phyloP scores from a whole-genome alignment of 1,140 invertebrate species.

The Dreissena polymorpha region DNA sequence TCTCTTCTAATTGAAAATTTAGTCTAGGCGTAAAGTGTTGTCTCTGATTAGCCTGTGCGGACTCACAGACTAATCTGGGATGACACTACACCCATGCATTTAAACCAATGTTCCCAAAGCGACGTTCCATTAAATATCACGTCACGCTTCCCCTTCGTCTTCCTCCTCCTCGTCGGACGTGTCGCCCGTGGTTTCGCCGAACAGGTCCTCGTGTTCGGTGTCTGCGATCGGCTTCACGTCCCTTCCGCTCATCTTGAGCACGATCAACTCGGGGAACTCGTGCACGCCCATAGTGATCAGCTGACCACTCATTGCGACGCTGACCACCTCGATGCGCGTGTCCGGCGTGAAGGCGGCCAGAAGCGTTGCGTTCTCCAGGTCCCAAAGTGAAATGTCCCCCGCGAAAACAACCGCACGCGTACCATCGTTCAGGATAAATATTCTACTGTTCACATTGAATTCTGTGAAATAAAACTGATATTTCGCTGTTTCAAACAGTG shows the following conservation, averaged over 20 bases:
- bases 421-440: slow-evolving; percentile 72
- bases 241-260: slow-evolving; percentile 79
- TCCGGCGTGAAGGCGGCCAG: slow-evolving; percentile 90
- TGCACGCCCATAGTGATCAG: slow-evolving; percentile 85
- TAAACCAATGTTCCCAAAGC: no score
- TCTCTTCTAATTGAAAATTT: no score
- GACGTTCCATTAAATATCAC: background rate
- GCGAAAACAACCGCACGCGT: slow-evolving; percentile 74
- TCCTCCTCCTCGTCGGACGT: slow-evolving; percentile 73
- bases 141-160: slow-evolving; percentile 56
- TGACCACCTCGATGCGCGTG: slow-evolving; percentile 87
- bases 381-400: slow-evolving; percentile 78
- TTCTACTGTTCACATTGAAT: slow-evolving; percentile 69
- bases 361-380: slow-evolving; percentile 82
- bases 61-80: no score
- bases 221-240: slow-evolving; percentile 57
- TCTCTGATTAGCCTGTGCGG: no score
- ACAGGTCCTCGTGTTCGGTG: slow-evolving; percentile 65
- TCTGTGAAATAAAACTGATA: no score
- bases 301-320: slow-evolving; percentile 86
- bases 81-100: no score
- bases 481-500: no score
- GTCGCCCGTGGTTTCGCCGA: slow-evolving; percentile 71
- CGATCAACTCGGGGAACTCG: slow-evolving; percentile 82
- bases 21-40: no score